A percentile compares a stretch with the other conserved stretches of the same genome.
Evolutionary conservation across 2,797 vertebrate species (phyloP).

Genomic region (Siniperca obscura): DNA sequence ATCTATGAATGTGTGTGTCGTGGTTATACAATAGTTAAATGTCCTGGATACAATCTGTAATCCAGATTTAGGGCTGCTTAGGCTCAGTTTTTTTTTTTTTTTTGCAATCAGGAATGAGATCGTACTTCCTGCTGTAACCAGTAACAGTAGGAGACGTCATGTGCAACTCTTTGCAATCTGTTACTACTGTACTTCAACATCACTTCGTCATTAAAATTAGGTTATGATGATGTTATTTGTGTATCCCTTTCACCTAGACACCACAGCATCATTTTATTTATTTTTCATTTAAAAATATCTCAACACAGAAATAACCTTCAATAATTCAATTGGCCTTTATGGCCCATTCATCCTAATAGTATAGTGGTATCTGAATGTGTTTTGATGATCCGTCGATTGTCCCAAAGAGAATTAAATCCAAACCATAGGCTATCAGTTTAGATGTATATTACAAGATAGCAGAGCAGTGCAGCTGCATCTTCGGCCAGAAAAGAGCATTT

Average conservation of each 20-base stretch:
- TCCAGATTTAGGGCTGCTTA: not conserved
- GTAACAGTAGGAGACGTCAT: no score
- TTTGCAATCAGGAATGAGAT: not conserved
- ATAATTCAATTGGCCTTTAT: no score
- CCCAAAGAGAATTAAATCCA: not conserved
- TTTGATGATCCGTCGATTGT: not conserved
- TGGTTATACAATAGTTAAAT: not conserved
- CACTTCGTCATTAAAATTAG: not conserved
- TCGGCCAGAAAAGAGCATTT: not conserved
- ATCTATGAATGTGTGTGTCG: not conserved
- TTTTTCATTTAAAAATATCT: not conserved
- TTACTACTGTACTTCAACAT: not conserved
- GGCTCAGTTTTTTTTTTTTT: no score
- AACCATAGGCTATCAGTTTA: not conserved
- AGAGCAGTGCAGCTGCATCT: not conserved
- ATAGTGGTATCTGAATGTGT: not conserved
- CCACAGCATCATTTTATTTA: not conserved
- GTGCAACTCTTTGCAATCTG: not conserved
- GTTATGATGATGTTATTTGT: not conserved
- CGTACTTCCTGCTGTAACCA: not conserved
- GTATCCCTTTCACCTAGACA: not conserved
- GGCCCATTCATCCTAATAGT: not conserved
- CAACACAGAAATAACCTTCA: not conserved
- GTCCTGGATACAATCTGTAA: slow-evolving; percentile 5
- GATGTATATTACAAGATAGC: not conserved